Evolutionary conservation across 1,140 invertebrate genomes (phyloP), one percentile per base, ranked within the genome.

Genomic region (Atta colombica): DNA sequence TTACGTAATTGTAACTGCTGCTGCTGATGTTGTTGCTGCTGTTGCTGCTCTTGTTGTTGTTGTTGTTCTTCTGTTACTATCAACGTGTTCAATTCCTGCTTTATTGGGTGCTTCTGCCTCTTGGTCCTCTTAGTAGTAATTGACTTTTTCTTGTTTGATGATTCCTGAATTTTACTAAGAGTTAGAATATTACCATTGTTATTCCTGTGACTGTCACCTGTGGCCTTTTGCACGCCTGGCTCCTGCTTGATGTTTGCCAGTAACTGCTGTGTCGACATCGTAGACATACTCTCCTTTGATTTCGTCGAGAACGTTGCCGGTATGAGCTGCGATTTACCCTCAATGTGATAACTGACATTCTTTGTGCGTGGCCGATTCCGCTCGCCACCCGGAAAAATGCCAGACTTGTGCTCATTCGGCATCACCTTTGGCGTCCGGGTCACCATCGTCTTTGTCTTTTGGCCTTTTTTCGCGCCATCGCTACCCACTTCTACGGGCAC

Each of bases 281-380:
- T 78, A 77, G 25, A 3, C 4, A 12, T 1, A 3, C 89, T 71
- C 0, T 95, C 93, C 28, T 92, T 92, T 16, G 94, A 92, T 25
- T 81, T 81, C 0, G 10, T 0, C 5, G 95, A 90, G 85, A 96
- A 96, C 18, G 93, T 96, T 12, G 96, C 93, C 58, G 96, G 86
- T 77, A 94, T 72, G 7, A 95, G 53, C 87, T 95, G 93, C 78
- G 93, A 77, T 90, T 96, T 93, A 72, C 95, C 96, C 90, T 96
- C 95, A n/a, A 96, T 94, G 78, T 96, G 96, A 92, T 96, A 97
- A 88, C 96, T 96, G 0, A 97, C 96, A 78, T 97, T 97, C 91
- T 97, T 97, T 0, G 96, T 97, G 60, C 96, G 92, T 10, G 96
- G 96, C 69, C 96, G 92, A 72, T 96, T 96, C 74, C 96, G 92